These are phyloP conservation scores for Anthopleura sola DNA, from an alignment of 64 coral and sea anemone genomes.

Conservation along the genomic window DNA sequence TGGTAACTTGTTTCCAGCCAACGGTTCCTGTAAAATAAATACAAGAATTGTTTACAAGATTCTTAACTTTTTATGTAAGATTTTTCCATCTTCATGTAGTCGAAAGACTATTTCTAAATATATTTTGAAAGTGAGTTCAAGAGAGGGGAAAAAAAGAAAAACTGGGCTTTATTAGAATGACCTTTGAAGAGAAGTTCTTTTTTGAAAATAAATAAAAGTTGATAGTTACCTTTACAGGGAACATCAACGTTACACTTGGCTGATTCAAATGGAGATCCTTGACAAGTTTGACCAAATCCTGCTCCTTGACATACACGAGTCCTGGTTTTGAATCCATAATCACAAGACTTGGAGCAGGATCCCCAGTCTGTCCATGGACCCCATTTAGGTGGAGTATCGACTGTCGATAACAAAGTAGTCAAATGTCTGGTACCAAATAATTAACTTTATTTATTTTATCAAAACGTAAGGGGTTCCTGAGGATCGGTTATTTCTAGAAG, in stretches of 20 bases:
- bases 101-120: too few species aligned
- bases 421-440: neutral
- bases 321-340: slow-evolving; percentile 7
- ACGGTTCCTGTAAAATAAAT: neutral
- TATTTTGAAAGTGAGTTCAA: too few species aligned
- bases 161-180: too few species aligned
- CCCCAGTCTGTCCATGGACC: slow-evolving; percentile 19
- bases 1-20: neutral
- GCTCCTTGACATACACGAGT: slow-evolving; percentile 25
- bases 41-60: too few species aligned
- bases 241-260: slow-evolving; percentile 25
- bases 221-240: slow-evolving; percentile 14
- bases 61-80: too few species aligned
- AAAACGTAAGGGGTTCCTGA: too few species aligned
- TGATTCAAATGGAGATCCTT: slow-evolving; percentile 3
- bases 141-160: too few species aligned
- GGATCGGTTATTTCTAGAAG: too few species aligned
- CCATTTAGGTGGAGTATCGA: neutral
- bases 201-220: neutral
- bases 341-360: slow-evolving; percentile 40
- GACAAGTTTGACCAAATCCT: slow-evolving; percentile 22
- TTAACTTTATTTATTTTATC: too few species aligned
- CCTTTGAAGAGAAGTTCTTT: too few species aligned
- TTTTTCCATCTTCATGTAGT: too few species aligned
- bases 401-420: neutral